phyloP scores from a whole-genome alignment of 2,797 vertebrate species.

The Cirrhinus mrigala region DNA sequence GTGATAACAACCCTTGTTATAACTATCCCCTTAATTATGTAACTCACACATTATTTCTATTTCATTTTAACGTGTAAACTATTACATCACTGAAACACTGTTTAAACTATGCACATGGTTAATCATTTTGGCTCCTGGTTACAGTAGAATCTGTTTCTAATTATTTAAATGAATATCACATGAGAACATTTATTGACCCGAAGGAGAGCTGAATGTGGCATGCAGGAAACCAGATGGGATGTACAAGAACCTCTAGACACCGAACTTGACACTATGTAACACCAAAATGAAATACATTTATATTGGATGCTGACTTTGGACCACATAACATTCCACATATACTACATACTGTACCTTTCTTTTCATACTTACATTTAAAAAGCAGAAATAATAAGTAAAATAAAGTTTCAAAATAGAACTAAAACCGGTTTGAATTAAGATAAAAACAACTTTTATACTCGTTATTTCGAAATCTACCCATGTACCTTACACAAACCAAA shows the following conservation, averaged over 20 bases:
- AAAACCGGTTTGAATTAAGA: background rate
- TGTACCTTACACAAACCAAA: background rate
- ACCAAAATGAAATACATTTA: background rate
- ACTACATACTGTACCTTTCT: background rate
- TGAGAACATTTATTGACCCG: conserved; percentile 33
- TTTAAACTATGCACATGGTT: conserved; percentile 2
- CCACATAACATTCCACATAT: background rate
- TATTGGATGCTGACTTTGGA: background rate
- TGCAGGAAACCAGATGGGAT: background rate
- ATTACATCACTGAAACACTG: background rate
- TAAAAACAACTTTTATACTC: background rate
- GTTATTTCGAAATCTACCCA: background rate
- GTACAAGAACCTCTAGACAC: background rate
- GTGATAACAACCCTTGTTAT: background rate
- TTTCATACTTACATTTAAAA: background rate
- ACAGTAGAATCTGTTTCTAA: conserved; percentile 40
- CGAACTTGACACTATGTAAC: background rate
- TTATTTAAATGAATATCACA: conserved; percentile 51
- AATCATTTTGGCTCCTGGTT: conserved; percentile 8
- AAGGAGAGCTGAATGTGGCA: conserved; percentile 2
- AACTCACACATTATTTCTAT: background rate
- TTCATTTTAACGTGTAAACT: background rate
- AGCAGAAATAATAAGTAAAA: background rate
- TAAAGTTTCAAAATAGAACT: background rate
- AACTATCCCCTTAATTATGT: background rate